These are phyloP conservation scores for Rhopilema esculentum DNA, from an alignment of 30 jellyfish, hydroid and myxozoan species.

Conservation along the genomic window DNA sequence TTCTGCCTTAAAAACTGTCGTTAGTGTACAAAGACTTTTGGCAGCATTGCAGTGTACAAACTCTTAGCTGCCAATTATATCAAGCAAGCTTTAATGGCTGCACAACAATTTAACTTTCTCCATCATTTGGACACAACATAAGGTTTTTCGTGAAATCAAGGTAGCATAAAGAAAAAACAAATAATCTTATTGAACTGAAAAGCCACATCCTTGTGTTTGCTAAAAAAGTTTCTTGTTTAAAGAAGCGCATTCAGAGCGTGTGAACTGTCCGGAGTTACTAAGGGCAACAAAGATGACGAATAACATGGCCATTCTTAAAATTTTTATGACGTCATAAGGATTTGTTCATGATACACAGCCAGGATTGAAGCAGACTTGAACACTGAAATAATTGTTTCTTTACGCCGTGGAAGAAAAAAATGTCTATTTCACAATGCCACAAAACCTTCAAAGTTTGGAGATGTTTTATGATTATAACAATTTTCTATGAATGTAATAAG, in stretches of 20 bases:
- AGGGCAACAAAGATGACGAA: neutral
- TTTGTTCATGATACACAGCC: neutral
- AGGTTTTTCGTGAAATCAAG: neutral
- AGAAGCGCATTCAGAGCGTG: neutral
- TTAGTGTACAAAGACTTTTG: too few species aligned
- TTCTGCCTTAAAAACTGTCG: too few species aligned
- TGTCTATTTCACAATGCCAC: too few species aligned
- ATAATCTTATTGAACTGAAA: neutral
- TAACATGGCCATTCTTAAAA: neutral
- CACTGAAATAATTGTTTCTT: too few species aligned
- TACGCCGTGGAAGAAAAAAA: too few species aligned
- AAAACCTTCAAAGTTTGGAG: too few species aligned
- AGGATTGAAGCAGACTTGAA: neutral
- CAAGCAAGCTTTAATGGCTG: too few species aligned
- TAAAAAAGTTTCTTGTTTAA: neutral
- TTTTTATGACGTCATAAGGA: neutral
- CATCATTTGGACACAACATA: neutral
- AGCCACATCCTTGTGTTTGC: neutral
- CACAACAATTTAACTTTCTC: neutral
- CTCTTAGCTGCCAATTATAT: too few species aligned
- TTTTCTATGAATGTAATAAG: too few species aligned
- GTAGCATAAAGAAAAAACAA: neutral
- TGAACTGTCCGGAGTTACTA: neutral
- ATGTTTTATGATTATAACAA: too few species aligned
- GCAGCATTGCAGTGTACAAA: too few species aligned